A percentile compares a stretch with the other conserved stretches of the same genome.
Evolutionary conservation across 2,888 invertebrate genomes (phyloP).

Genomic region (Spodoptera picta): DNA sequence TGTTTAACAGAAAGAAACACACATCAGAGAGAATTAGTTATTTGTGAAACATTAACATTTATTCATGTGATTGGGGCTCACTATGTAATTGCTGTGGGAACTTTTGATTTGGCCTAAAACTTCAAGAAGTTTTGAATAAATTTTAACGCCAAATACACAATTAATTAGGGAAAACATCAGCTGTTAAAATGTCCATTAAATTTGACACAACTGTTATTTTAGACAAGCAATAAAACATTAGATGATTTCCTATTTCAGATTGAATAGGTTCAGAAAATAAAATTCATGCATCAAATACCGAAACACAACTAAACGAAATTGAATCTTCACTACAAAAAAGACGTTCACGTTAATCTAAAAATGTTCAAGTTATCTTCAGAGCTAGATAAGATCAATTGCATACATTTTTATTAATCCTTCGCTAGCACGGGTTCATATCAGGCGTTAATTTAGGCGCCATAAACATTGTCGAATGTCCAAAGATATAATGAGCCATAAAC

Average conservation of each 20-base stretch:
- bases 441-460: conserved; percentile 73
- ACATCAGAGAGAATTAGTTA: conserved; percentile 30
- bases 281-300: too few species aligned
- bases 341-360: conserved; percentile 1
- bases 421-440: conserved; percentile 56
- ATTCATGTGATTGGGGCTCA: conserved; percentile 40
- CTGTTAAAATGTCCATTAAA: conserved; percentile 2
- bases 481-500: conserved; percentile 69
- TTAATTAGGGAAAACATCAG: conserved; percentile 25
- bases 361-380: background rate
- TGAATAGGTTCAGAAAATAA: too few species aligned
- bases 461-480: conserved; percentile 65
- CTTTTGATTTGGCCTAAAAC: conserved; percentile 39
- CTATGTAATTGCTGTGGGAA: conserved; percentile 49
- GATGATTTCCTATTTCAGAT: too few species aligned
- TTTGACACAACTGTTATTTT: conserved; percentile 1
- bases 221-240: too few species aligned
- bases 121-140: conserved; percentile 37
- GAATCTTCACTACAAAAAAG: background rate
- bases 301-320: too few species aligned
- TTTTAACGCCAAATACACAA: conserved; percentile 39
- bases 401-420: conserved; percentile 34
- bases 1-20: conserved; percentile 44
- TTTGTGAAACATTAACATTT: conserved; percentile 40
- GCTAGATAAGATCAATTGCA: conserved; percentile 22